These are phyloP conservation scores for Caenorhabditis drosophilae DNA, from an alignment of 2,888 invertebrate genomes.

Conservation along the genomic window DNA sequence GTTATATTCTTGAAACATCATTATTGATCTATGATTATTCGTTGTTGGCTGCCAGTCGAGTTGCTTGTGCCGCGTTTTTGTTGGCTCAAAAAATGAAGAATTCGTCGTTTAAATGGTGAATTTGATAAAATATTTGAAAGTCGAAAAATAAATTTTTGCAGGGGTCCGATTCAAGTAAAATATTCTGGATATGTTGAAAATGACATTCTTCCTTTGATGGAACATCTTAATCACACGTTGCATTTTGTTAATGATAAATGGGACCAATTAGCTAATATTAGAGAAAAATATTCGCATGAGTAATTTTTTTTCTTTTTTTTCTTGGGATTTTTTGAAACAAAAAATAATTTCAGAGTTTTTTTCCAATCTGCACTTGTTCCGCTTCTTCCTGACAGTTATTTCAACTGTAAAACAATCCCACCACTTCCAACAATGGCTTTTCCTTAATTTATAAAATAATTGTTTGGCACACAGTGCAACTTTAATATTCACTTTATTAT, in stretches of 20 bases:
- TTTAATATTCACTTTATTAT: not conserved
- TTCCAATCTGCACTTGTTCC: slow-evolving; percentile 27
- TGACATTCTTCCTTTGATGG: slow-evolving; percentile 55
- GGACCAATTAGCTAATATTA: slow-evolving; percentile 43
- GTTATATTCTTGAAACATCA: slow-evolving; percentile 90
- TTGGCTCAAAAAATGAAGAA: slow-evolving; percentile 82
- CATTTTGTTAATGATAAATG: slow-evolving; percentile 17
- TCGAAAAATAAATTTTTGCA: slow-evolving; percentile 7
- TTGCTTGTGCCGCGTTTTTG: slow-evolving; percentile 86
- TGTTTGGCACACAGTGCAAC: slow-evolving; percentile 3
- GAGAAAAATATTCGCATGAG: slow-evolving; percentile 61
- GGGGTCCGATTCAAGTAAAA: slow-evolving; percentile 54
- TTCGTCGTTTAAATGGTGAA: slow-evolving; percentile 40
- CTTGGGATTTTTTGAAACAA: slow-evolving; percentile 1
- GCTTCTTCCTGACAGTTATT: slow-evolving; percentile 12
- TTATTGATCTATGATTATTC: slow-evolving; percentile 88
- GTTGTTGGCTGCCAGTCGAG: slow-evolving; percentile 80
- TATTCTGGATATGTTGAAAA: slow-evolving; percentile 54
- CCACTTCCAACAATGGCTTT: slow-evolving; percentile 8
- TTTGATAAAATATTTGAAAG: slow-evolving; percentile 4
- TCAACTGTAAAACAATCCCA: not conserved
- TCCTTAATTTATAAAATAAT: not conserved
- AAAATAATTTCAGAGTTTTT: slow-evolving; percentile 39
- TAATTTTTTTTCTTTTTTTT: slow-evolving; percentile 20
- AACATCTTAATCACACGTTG: slow-evolving; percentile 59